Evolutionary conservation across 2,113 vertebrate genomes (phyloP), one percentile per base, ranked within the genome.

Genomic region (Elgaria multicarinata): DNA sequence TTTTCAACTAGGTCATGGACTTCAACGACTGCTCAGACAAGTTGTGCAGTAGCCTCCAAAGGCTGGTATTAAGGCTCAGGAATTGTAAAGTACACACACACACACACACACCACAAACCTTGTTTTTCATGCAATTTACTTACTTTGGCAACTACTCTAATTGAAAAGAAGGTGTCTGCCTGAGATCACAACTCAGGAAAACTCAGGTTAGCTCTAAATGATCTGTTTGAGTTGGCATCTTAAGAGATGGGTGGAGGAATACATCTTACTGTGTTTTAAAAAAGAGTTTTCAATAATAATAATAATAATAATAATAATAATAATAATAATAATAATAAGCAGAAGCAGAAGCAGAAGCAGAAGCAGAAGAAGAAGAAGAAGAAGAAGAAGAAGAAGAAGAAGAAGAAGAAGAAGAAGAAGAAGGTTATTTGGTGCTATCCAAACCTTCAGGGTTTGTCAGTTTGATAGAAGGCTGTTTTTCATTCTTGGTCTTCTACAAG

Each of bases 181-280:
- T 62, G 58, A 31, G 28, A 44, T 77, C 44, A 46, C 12, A 77
- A 50, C 26, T 46, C 75, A 46, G n/a, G 33, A 42, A 77, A 44
- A 46, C 46, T 77, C 12, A 28, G 75, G 94, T 92, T 87, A 93
- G 93, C 24, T 77, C 16, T 96, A 94, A 86, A 93, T 1, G 44
- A 90, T 91, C 89, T 87, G 75, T 96, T 95, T 95, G 93, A 95
- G 95, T 94, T 93, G 89, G 85, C 91, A 93, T 95, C 83, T 85
- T 93, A 46, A 77, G 88, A 67, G 86, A 88, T 75, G 92, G 94
- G 83, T 93, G 87, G 91, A 94, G 91, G 14, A 91, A 72, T 55
- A 90, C 88, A 91, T 80, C 85, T 74, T 71, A 83, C 91, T 92
- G 78, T 89, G 90, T 89, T 92, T 92, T 92, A 22, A 93, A 90